A percentile compares a stretch with the other conserved stretches of the same genome.
Evolutionary conservation across 1,140 invertebrate species (phyloP).

Genomic region (Meloidogyne exigua): DNA sequence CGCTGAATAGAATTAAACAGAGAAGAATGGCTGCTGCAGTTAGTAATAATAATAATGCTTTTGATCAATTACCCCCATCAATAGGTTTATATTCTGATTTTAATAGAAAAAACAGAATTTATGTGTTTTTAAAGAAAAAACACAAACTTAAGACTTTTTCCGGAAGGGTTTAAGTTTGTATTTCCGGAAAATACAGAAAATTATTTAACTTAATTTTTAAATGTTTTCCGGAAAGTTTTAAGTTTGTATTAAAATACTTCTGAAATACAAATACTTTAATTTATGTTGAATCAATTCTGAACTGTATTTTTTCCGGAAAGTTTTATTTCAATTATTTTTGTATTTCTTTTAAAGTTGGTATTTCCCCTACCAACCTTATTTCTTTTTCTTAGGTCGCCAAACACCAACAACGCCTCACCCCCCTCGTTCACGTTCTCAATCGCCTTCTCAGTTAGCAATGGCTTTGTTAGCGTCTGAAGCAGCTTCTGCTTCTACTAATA

Average conservation of each 20-base stretch:
- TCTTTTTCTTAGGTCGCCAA: not conserved
- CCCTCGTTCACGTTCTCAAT: slow-evolving; percentile 31
- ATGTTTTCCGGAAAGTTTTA: too few species aligned
- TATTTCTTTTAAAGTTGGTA: not conserved
- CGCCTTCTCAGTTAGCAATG: slow-evolving; percentile 30
- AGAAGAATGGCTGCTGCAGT: not conserved
- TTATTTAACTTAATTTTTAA: too few species aligned
- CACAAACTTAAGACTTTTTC: too few species aligned
- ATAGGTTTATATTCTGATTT: not conserved
- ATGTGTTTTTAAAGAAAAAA: too few species aligned
- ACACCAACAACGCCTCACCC: not conserved
- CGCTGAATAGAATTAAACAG: not conserved
- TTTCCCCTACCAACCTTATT: too few species aligned
- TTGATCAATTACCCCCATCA: not conserved
- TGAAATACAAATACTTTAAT: too few species aligned
- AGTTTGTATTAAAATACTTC: too few species aligned
- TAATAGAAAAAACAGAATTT: too few species aligned
- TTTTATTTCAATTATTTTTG: not conserved
- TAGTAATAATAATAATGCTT: not conserved
- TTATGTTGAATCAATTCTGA: too few species aligned
- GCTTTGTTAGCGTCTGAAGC: slow-evolving; percentile 11
- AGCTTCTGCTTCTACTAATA: not conserved
- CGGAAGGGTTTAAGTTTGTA: too few species aligned
- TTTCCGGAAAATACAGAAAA: too few species aligned
- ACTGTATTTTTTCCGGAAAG: too few species aligned